Base-by-base conservation (phyloP, 1,140 invertebrate species). In the Aplysia californica region DNA sequence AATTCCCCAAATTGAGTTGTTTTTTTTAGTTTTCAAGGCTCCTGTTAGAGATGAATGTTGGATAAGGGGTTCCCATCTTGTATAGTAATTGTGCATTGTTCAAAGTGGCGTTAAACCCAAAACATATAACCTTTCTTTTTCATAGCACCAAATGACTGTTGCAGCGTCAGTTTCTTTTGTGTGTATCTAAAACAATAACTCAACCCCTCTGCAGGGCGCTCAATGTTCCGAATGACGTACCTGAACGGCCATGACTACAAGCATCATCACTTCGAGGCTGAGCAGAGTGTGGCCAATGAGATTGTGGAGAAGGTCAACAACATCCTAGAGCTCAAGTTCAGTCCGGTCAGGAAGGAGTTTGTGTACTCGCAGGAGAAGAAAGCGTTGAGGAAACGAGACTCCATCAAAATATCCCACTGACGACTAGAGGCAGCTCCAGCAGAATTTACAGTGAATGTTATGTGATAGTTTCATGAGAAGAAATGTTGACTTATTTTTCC, bases 261-360 rank as follows among this genome's bases (percentile, higher is more conserved):
- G 88, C 93, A 94, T 85, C 94, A 96, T 75, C 95, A 96, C 86
- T 97, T 97, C 86, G 96, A 97, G 90, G 92, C 94, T 29, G 95
- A 96, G 77, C 91, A 92, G 21, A 90, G 91, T 15, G 93, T 92
- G 1, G 95, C 95, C 10, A 92, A 94, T 81, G 94, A 95, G 89
- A 96, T 97, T 36, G 94, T 96, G 3, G 92, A 94, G 72, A 97
- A 97, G 91, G 92, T 97, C 1, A 96, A 95, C 89, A 93, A 95
- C 73, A 97, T 97, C 77, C 86, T 98, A 70, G 94, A 97, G 82
- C 90, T 97, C 76, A 91, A 94, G 75, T 94, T 94, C 31, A 96
- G 94, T 87, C 91, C 92, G 4, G 93, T 93, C 59, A 91, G 95
- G 41, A 94, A 95, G 82, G 95, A 97, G 86, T 97, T 94, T 85